phyloP scores from a whole-genome alignment of 2,113 vertebrate genomes.

The Eclectus roratus region DNA sequence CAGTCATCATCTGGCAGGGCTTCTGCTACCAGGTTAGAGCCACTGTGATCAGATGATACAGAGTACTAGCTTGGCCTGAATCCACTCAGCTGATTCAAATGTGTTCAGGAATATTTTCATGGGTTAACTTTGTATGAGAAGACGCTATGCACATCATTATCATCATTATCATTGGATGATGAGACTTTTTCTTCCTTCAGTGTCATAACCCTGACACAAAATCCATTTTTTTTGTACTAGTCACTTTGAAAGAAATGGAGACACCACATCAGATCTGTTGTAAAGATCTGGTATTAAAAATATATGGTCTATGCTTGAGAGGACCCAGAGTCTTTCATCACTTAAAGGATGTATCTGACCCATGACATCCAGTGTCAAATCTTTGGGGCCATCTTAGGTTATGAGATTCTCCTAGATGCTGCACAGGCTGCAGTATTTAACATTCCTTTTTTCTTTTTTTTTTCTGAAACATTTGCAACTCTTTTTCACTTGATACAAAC shows the following conservation, averaged over 20 bases:
- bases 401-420: not conserved
- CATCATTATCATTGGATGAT: not conserved
- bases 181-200: not conserved
- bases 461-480: not conserved
- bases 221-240: not conserved
- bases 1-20: not conserved
- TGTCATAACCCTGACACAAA: not conserved
- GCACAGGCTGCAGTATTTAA: not conserved
- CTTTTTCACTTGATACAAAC: not conserved
- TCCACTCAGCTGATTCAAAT: not conserved
- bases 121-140: not conserved
- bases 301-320: not conserved
- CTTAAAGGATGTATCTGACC: no score
- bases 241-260: not conserved
- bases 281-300: not conserved
- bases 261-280: not conserved
- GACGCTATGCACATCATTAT: fast-evolving
- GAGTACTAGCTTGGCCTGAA: not conserved
- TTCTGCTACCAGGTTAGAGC: not conserved
- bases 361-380: not conserved
- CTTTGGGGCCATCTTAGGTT: not conserved
- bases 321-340: not conserved
- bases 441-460: not conserved
- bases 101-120: not conserved
- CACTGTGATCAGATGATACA: not conserved